These are phyloP conservation scores for Orthonychiurus folsomi DNA, from an alignment of 2,888 invertebrate species.

Conservation along the genomic window DNA sequence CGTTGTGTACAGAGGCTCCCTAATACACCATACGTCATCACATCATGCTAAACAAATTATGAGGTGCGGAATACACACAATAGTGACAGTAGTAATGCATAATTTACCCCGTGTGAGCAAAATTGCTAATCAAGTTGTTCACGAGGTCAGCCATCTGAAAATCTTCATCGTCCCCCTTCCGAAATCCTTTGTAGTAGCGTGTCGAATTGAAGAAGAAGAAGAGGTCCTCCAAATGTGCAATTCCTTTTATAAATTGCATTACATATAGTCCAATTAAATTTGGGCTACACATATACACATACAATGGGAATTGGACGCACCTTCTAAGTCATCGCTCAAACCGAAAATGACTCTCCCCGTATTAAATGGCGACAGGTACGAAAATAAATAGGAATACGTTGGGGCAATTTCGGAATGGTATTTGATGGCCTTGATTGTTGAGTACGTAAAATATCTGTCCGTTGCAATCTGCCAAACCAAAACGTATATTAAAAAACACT, in stretches of 20 bases:
- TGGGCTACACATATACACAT: neutral
- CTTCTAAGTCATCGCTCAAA: conserved; percentile 27
- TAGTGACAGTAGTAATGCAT: no score
- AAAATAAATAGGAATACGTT: conserved; percentile 32
- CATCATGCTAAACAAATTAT: no score
- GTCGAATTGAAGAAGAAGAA: conserved; percentile 23
- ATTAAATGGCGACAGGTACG: conserved; percentile 26
- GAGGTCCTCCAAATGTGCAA: conserved; percentile 19
- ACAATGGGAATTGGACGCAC: neutral
- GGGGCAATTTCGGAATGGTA: conserved; percentile 36
- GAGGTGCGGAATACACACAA: no score
- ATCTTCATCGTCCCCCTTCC: conserved; percentile 25
- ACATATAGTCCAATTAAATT: neutral
- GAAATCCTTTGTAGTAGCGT: conserved; percentile 21
- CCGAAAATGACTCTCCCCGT: conserved; percentile 29
- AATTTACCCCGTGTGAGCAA: neutral
- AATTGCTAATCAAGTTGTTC: neutral
- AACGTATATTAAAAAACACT: neutral
- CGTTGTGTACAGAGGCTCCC: neutral
- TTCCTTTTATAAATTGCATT: neutral
- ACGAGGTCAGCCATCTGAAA: neutral
- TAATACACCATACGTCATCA: no score
- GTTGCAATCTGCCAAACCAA: conserved; percentile 21
- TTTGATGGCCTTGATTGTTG: conserved; percentile 25
- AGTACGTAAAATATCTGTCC: conserved; percentile 31